These are phyloP conservation scores for Plemyria rubiginata DNA, from an alignment of 2,888 invertebrate genomes.

Conservation along the genomic window DNA sequence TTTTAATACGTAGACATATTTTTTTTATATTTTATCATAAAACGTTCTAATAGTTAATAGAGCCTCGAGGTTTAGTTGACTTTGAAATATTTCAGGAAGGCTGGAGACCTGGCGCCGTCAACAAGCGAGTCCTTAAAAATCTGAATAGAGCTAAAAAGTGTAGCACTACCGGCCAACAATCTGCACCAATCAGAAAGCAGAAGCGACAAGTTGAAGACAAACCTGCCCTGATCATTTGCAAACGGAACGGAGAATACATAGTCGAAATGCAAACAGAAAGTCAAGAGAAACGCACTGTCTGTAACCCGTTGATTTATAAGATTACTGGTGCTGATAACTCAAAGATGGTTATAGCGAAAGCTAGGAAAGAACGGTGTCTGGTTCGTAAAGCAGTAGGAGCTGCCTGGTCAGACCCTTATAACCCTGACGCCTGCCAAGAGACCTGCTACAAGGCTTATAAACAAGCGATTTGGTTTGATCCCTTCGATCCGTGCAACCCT, in stretches of 20 bases:
- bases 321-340: constrained; percentile 61
- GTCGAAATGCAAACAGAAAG: constrained; percentile 65
- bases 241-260: constrained; percentile 65
- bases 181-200: constrained; percentile 50
- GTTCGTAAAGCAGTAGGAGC: constrained; percentile 52
- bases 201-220: constrained; percentile 62
- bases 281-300: constrained; percentile 46
- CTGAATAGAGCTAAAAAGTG: constrained; percentile 60
- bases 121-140: constrained; percentile 62
- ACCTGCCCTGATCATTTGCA: constrained; percentile 65
- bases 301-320: constrained; percentile 63
- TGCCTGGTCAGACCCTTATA: constrained; percentile 57
- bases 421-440: constrained; percentile 62
- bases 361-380: constrained; percentile 50
- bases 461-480: constrained; percentile 56
- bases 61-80: neutral
- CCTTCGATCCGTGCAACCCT: constrained; percentile 50
- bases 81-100: constrained; percentile 56
- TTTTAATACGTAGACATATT: no score
- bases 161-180: constrained; percentile 38
- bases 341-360: constrained; percentile 53
- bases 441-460: constrained; percentile 62
- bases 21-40: no score
- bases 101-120: constrained; percentile 76
- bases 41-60: no score